Base-by-base conservation (phyloP, 2,888 invertebrate species). In the Rugalucina vietnamica region DNA sequence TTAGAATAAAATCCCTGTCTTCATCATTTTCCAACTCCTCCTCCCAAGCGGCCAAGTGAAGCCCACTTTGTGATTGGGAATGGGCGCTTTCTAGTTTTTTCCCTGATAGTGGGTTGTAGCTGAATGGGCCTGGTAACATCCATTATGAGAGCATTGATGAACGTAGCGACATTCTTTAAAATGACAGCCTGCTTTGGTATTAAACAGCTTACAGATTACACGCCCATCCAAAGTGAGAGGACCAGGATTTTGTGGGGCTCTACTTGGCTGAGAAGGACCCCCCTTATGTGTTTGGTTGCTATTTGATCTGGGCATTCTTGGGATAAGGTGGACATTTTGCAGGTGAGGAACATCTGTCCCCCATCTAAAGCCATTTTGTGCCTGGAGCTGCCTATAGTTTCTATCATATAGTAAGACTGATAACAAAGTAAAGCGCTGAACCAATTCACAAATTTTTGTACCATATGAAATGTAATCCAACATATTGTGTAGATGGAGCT, bases 331-430 rank as follows among this genome's bases (percentile, higher is more conserved):
- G 54, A 54, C 54, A 54, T 18, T 54, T n/a, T 69, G 69, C 21
- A 69, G 69, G 21, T 69, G 69, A 27, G 32, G 69, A 14, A 69
- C 69, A 36, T 69, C 69, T 10, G 69, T 69, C 3, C 69, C 69
- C 69, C 69, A 69, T 21, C 69, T 69, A 24, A 69, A 69, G 29
- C 69, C 69, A 32, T 34, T 69, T 32, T 32, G 36, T 14, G 69
- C 69, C 29, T 69, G 69, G 69, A 69, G 69, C 34, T 36, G 69
- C 10, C 69, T 18, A 21, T 43, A 74, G 27, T 74, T 32, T 54
- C 74, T 74, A 50, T 74, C 74, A 74, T 74, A 74, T 36, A 32
- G 21, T 21, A 43, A 18, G 29, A 74, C 74, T 8, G 74, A 74
- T 18, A 39, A 36, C 5, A 74, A 34, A 34, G 21, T 57, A 36